Conservation (phyloP, 1,140 invertebrate genomes). For the Drosophila quadrilineata region DNA sequence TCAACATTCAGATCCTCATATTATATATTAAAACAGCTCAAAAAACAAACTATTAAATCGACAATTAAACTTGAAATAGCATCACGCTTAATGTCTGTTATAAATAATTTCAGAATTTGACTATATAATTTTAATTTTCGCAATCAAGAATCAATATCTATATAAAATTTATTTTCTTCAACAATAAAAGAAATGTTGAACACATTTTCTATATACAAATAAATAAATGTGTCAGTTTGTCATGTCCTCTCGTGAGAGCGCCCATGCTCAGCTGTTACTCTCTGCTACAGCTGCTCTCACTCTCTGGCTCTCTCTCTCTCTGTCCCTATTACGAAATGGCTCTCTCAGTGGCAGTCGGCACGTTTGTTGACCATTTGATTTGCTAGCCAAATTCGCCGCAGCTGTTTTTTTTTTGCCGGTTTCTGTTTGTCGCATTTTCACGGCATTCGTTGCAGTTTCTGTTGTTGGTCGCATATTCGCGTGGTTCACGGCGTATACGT, state of each 20-base stretch:
- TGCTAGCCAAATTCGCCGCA: slow-evolving; percentile 41
- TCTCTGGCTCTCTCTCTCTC: not conserved
- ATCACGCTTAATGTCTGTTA: too few species aligned
- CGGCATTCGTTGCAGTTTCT: slow-evolving; percentile 32
- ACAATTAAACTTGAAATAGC: too few species aligned
- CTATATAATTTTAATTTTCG: too few species aligned
- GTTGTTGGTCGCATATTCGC: slow-evolving; percentile 29
- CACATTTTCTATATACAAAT: too few species aligned
- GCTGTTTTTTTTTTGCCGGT: slow-evolving; percentile 57
- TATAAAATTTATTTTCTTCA: too few species aligned
- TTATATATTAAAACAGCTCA: too few species aligned
- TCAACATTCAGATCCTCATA: too few species aligned
- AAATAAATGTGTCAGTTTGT: too few species aligned
- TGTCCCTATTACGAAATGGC: not conserved
- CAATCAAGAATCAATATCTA: too few species aligned
- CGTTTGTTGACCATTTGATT: slow-evolving; percentile 42
- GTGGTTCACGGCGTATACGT: slow-evolving; percentile 13
- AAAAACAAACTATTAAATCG: too few species aligned
- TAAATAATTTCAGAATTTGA: too few species aligned
- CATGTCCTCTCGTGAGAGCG: not conserved
- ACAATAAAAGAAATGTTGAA: too few species aligned
- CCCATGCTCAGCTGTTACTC: not conserved
- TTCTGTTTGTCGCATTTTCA: slow-evolving; percentile 25
- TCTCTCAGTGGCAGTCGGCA: slow-evolving; percentile 10
- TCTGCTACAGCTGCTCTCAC: not conserved